Evolutionary conservation across 2,797 vertebrate genomes (phyloP).

Genomic region (Sphenopsis melanotis): DNA sequence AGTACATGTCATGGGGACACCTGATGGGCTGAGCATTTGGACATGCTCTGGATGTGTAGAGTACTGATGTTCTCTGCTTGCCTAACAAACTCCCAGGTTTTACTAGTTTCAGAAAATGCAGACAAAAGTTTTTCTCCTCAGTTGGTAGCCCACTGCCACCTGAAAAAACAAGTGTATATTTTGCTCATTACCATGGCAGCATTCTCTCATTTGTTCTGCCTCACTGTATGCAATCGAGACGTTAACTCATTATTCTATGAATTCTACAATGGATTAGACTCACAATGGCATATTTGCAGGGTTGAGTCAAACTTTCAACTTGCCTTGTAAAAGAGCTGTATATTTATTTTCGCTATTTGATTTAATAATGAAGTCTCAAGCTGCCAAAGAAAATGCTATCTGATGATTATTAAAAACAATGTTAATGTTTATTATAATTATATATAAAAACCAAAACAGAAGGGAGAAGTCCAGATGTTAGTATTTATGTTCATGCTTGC

Average conservation of each 20-base stretch:
- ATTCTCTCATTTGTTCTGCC: slow-evolving; percentile 1
- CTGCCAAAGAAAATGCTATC: slow-evolving; percentile 20
- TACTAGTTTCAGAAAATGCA: background rate
- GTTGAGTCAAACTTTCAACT: slow-evolving; percentile 24
- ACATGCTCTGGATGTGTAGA: background rate
- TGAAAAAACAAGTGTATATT: background rate
- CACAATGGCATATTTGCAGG: slow-evolving; percentile 32
- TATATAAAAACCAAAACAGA: slow-evolving; percentile 8
- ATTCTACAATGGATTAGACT: background rate
- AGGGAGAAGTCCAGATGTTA: slow-evolving; percentile 32
- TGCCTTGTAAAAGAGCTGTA: background rate
- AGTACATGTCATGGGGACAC: background rate
- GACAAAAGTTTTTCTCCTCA: background rate
- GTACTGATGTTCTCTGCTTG: background rate
- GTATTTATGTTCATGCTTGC: slow-evolving; percentile 22
- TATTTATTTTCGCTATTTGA: slow-evolving; percentile 11
- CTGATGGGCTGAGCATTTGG: background rate
- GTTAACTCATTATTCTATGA: slow-evolving; percentile 30
- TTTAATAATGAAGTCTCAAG: slow-evolving; percentile 1
- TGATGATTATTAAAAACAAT: slow-evolving; percentile 34
- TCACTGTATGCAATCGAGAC: background rate
- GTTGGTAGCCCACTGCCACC: background rate
- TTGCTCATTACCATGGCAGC: slow-evolving; percentile 5
- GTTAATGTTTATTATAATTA: slow-evolving; percentile 34
- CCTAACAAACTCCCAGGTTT: background rate